phyloP scores from a whole-genome alignment of 2,888 invertebrate species.

The Cephus pulcher region DNA sequence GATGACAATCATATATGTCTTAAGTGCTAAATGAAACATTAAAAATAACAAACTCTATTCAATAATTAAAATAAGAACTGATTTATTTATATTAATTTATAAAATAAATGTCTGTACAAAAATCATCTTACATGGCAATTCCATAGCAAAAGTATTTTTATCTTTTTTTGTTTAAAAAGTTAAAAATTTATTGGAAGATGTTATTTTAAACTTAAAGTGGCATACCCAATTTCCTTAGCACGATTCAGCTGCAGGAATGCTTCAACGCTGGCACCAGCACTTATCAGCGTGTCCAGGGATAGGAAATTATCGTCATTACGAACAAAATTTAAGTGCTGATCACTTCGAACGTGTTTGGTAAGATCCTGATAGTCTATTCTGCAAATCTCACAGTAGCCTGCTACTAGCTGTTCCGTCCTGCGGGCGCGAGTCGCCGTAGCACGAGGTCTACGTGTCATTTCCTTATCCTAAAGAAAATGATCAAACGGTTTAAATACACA shows the following conservation, averaged over 20 bases:
- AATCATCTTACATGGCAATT: not conserved
- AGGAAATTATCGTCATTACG: conserved; percentile 81
- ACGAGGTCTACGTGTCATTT: conserved; percentile 67
- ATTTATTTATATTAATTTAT: too few species aligned
- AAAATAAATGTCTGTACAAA: not conserved
- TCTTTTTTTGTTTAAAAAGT: not conserved
- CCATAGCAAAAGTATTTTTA: not conserved
- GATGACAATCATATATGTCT: not conserved
- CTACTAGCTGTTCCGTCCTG: conserved; percentile 61
- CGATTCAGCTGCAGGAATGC: conserved; percentile 75
- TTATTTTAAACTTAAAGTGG: conserved; percentile 1
- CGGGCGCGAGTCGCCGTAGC: conserved; percentile 60
- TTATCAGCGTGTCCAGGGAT: conserved; percentile 79
- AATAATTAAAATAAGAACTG: too few species aligned
- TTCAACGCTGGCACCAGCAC: conserved; percentile 75
- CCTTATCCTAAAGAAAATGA: conserved; percentile 51
- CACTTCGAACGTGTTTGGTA: conserved; percentile 78
- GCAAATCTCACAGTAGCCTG: conserved; percentile 85
- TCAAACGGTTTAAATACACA: not conserved
- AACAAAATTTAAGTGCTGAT: conserved; percentile 80
- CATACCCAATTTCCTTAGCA: conserved; percentile 61
- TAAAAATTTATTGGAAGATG: not conserved
- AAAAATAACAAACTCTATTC: not conserved
- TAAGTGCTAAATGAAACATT: not conserved
- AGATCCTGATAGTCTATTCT: conserved; percentile 79